Evolutionary conservation across 35 echinoderm and acorn worm species (phyloP).

Genomic region (Ophioderma brevispina): DNA sequence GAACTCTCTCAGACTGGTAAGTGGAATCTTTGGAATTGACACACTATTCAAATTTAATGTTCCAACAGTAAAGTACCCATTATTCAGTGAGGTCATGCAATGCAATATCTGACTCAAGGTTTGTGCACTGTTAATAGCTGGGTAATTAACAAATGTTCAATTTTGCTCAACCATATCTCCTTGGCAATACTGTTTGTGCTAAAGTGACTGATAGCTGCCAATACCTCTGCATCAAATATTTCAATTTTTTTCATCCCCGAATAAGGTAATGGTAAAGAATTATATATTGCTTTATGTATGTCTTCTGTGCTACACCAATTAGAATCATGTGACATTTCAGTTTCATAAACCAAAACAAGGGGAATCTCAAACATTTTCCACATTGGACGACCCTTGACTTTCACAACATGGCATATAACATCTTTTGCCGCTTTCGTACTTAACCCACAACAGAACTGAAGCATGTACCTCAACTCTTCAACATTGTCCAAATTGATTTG

Average conservation of each 20-base stretch:
- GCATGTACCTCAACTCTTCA: background rate
- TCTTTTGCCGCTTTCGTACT: background rate
- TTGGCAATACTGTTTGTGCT: background rate
- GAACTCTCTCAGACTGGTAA: too few species aligned
- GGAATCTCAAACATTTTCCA: background rate
- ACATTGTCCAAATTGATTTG: background rate
- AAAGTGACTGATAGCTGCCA: background rate
- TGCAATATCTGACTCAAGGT: too few species aligned
- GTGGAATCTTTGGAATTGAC: too few species aligned
- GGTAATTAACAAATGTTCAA: background rate
- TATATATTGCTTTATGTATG: background rate
- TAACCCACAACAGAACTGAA: conserved; percentile 16
- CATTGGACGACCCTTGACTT: background rate
- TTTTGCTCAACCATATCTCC: background rate
- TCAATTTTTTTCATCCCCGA: background rate
- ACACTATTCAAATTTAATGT: too few species aligned
- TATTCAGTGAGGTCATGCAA: too few species aligned
- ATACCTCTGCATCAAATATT: background rate
- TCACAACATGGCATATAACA: background rate
- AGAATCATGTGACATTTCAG: background rate
- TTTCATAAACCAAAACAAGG: background rate
- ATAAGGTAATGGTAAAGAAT: too few species aligned
- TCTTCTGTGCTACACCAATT: background rate
- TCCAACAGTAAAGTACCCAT: too few species aligned
- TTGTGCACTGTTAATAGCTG: too few species aligned